These are phyloP conservation scores for Adelognathus sp. DNA, from an alignment of 2,888 invertebrate genomes.

Conservation along the genomic window DNA sequence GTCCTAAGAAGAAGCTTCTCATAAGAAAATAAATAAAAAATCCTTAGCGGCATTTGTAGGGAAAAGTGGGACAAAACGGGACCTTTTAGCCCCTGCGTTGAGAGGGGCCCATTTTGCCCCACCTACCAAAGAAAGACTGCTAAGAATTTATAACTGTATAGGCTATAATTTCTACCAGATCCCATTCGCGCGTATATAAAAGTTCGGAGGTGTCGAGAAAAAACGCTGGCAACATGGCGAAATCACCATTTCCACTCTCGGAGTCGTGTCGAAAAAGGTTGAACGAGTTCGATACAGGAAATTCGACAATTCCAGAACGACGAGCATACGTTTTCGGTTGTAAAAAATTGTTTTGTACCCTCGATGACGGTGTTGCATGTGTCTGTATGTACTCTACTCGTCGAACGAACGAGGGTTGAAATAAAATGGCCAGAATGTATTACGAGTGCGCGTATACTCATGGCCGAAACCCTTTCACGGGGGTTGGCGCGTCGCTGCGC, in stretches of 20 bases:
- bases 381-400: not conserved
- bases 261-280: not conserved
- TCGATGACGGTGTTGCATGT: not conserved
- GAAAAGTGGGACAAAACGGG: too few species aligned
- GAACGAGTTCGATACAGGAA: not conserved
- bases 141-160: too few species aligned
- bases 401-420: not conserved
- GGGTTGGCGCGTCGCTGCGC: not conserved
- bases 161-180: too few species aligned
- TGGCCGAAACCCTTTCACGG: constrained; percentile 12
- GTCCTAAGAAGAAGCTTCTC: too few species aligned
- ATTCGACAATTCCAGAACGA: constrained; percentile 38
- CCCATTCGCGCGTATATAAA: too few species aligned
- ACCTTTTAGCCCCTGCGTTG: too few species aligned
- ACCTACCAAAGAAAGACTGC: too few species aligned
- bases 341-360: constrained; percentile 53
- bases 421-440: not conserved
- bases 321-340: constrained; percentile 50
- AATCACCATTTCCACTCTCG: constrained; percentile 18
- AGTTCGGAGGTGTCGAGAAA: too few species aligned
- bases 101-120: too few species aligned
- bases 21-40: too few species aligned
- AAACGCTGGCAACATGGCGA: not conserved
- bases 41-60: too few species aligned
- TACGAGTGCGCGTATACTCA: not conserved